Conservation (phyloP, 2,797 vertebrate genomes). For the Hydrocynus forskahlii region DNA sequence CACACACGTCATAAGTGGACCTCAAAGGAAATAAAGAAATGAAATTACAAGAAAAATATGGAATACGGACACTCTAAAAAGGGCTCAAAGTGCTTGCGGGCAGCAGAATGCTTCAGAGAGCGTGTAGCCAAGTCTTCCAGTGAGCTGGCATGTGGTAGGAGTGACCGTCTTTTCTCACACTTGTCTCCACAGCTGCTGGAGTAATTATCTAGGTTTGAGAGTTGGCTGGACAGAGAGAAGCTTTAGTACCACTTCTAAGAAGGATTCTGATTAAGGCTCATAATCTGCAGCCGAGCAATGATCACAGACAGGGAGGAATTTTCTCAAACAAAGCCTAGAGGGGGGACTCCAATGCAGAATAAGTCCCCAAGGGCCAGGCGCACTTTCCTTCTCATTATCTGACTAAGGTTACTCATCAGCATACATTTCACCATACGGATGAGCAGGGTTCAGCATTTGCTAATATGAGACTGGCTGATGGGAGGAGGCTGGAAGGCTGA, state of each 20-base stretch:
- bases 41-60: not conserved
- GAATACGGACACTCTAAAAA: not conserved
- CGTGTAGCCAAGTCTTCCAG: slow-evolving; percentile 10
- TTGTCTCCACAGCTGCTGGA: slow-evolving; percentile 48
- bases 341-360: slow-evolving; percentile 18
- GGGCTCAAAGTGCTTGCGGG: slow-evolving; percentile 10
- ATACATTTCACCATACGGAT: not conserved
- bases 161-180: slow-evolving; percentile 43
- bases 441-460: slow-evolving; percentile 8
- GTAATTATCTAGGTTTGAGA: slow-evolving; percentile 54
- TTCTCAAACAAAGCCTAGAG: slow-evolving; percentile 50
- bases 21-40: not conserved
- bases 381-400: slow-evolving; percentile 23
- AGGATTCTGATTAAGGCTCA: slow-evolving; percentile 58
- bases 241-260: slow-evolving; percentile 56
- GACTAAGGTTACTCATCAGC: slow-evolving; percentile 19
- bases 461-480: not conserved
- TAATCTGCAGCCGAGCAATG: slow-evolving; percentile 55
- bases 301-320: slow-evolving; percentile 48
- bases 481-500: not conserved
- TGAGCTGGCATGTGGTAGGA: slow-evolving; percentile 9
- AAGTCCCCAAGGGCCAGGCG: not conserved
- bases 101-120: slow-evolving; percentile 16
- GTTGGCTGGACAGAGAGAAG: slow-evolving; percentile 43
- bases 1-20: not conserved